phyloP scores from a whole-genome alignment of 2,113 vertebrate genomes.

The Murina feae region DNA sequence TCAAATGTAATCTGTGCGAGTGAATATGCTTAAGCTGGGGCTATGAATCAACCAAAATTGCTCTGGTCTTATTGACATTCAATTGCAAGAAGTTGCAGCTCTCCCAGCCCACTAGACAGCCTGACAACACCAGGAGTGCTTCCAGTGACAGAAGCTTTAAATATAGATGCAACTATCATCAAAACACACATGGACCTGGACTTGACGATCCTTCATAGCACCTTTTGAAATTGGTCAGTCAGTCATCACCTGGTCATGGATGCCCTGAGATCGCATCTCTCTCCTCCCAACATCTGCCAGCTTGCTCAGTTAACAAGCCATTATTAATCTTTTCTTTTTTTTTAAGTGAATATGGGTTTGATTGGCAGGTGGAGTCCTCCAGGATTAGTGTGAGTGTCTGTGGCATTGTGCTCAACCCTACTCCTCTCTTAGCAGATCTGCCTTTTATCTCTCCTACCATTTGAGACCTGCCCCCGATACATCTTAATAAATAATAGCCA shows the following conservation, averaged over 20 bases:
- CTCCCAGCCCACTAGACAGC: conserved; percentile 82
- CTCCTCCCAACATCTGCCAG: conserved; percentile 36
- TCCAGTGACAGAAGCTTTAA: conserved; percentile 82
- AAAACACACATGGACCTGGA: conserved; percentile 76
- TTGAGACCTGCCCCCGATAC: conserved; percentile 21
- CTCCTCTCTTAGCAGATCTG: conserved; percentile 13
- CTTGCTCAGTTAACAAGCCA: conserved; percentile 68
- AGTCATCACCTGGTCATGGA: conserved; percentile 62
- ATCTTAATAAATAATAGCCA: conserved; percentile 68
- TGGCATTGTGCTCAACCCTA: conserved; percentile 49
- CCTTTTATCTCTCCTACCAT: conserved; percentile 51
- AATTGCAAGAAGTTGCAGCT: conserved; percentile 83
- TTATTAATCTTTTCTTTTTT: conserved; percentile 29
- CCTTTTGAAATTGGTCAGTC: conserved; percentile 71
- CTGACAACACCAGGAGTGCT: conserved; percentile 82
- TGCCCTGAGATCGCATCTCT: conserved; percentile 41
- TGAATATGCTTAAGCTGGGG: conserved; percentile 85
- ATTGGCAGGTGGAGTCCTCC: conserved; percentile 65
- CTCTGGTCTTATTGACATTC: conserved; percentile 89
- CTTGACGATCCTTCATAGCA: conserved; percentile 72
- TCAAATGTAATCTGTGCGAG: conserved; percentile 85
- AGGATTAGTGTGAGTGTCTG: conserved; percentile 17
- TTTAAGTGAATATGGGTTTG: conserved; percentile 42
- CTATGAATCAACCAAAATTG: conserved; percentile 87
- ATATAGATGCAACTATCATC: conserved; percentile 84